Percentiles rank a stretch among this genome's conserved stretches.
Evolutionary conservation across 1,140 invertebrate genomes (phyloP).

Genomic region (Leguminivora glycinivorella): DNA sequence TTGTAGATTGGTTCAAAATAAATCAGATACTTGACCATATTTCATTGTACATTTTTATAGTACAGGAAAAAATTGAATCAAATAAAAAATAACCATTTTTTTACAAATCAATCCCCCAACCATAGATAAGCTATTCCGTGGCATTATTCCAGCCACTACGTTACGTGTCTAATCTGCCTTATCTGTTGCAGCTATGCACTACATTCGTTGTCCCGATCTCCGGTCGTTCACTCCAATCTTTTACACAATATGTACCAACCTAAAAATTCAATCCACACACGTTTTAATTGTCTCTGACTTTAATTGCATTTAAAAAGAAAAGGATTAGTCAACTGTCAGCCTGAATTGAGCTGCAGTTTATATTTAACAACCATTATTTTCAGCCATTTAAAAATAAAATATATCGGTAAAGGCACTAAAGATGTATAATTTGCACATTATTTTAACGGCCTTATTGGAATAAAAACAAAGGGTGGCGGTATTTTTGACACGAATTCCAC

Average conservation of each 20-base stretch:
- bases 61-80: neutral
- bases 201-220: slow-evolving; percentile 10
- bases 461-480: neutral
- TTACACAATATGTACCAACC: slow-evolving; percentile 6
- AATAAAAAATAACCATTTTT: neutral
- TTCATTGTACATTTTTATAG: no score
- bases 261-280: neutral
- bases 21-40: no score
- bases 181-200: slow-evolving; percentile 24
- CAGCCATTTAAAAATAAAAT: neutral
- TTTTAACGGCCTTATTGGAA: neutral
- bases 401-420: neutral
- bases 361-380: slow-evolving; percentile 3
- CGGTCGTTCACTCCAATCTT: slow-evolving; percentile 5
- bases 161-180: slow-evolving; percentile 1
- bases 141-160: neutral
- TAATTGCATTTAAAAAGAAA: neutral
- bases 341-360: neutral
- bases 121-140: neutral
- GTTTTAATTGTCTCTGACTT: slow-evolving; percentile 11
- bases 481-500: neutral
- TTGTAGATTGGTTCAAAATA: no score
- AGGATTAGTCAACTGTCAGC: neutral
- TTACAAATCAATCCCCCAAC: neutral
- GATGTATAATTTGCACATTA: slow-evolving; percentile 15